Base-by-base conservation (phyloP, 1,140 invertebrate genomes). In the Platyscapa corneri region DNA sequence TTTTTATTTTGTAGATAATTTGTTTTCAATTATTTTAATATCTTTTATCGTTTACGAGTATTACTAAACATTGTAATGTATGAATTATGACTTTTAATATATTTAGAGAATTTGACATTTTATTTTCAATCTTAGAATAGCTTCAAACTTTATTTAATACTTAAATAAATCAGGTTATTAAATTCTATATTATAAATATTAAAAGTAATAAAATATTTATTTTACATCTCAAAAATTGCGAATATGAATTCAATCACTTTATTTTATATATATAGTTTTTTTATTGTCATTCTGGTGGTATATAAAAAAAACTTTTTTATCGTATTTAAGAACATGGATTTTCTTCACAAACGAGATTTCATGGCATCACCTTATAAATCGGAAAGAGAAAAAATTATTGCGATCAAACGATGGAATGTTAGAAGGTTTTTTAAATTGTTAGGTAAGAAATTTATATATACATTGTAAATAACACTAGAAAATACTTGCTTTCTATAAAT, bases 351-450 rank as follows among this genome's bases (percentile, higher is more conserved):
- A 27, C 46, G 64, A 30, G 75, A 83, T 64, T 83, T 86, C 49
- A 37, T 79, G 23, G n/a, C 65, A 18, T 86, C 85, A 14, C 81
- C 85, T 8, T 87, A 86, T 34, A 83, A 46, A 78, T 75, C 81
- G 7, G 79, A 85, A 56, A 83, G 83, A 37, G 79, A 85, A 39
- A 83, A 72, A 32, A 14, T 84, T 14, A 86, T 88, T 72, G 67
- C 46, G 37, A 87, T 89, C 16, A 89, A 90, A 84, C 83, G 81
- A 20, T 90, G 88, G 89, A 86, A 89, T 56, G 84, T 90, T 14
- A 88, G 87, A 75, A 86, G 83, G 37, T 90, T 90, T 74, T 90
- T 90, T 74, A 87, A 88, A 65, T 86, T 90, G n/a, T 87, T 89
- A 27, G 89, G 89, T 89, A 89, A 81, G 27, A 42, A 39, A 39